Evolutionary conservation across 2,797 vertebrate species (phyloP).

Genomic region (Catharus ustulatus): DNA sequence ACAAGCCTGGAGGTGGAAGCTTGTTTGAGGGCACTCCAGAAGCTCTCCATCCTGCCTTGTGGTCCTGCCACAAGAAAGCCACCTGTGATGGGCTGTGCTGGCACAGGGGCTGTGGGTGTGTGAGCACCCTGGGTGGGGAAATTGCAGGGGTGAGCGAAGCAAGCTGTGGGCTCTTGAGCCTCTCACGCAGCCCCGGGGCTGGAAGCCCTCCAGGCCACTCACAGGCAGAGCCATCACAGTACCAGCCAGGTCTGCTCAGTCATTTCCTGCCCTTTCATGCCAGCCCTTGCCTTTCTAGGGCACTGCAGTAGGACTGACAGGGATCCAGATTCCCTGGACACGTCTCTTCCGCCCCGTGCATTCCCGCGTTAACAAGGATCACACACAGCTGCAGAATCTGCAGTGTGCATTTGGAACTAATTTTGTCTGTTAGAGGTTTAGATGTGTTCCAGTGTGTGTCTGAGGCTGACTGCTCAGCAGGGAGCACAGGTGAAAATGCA

Average conservation of each 20-base stretch:
- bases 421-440: not conserved
- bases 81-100: not conserved
- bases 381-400: not conserved
- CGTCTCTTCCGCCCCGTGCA: accelerated
- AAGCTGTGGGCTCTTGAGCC: not conserved
- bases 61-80: not conserved
- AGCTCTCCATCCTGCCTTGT: not conserved
- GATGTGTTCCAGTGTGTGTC: too few relatives aligned
- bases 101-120: not conserved
- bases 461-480: not conserved
- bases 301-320: not conserved
- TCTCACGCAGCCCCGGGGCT: not conserved
- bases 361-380: not conserved
- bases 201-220: not conserved
- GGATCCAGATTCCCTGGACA: not conserved
- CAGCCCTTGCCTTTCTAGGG: not conserved
- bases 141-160: not conserved
- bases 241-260: not conserved
- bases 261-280: not conserved
- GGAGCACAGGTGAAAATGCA: not conserved
- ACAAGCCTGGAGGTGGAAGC: not conserved
- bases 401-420: not conserved
- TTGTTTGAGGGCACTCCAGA: not conserved
- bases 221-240: not conserved
- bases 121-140: accelerated